Percentiles rank a stretch among this genome's conserved stretches.
phyloP scores from a whole-genome alignment of 35 echinoderm and acorn worm genomes.

The Apostichopus californicus region DNA sequence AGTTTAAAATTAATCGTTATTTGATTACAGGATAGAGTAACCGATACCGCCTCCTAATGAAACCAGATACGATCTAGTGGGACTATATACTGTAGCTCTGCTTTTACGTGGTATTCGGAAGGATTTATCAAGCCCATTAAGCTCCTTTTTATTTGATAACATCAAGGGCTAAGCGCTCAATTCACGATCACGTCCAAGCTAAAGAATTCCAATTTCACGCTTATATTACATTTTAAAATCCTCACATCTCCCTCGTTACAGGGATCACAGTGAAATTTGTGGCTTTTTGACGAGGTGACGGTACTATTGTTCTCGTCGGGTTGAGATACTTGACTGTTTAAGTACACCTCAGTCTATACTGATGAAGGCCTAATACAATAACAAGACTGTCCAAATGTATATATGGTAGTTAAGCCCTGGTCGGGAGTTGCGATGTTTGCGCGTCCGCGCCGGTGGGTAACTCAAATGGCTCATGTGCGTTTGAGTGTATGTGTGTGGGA shows the following conservation, averaged over 20 bases:
- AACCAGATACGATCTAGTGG: neutral
- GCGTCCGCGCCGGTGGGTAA: too few species aligned
- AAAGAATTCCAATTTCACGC: constrained; percentile 52
- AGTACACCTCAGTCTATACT: too few species aligned
- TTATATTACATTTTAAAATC: constrained; percentile 50
- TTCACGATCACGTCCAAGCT: constrained; percentile 33
- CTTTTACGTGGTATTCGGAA: neutral
- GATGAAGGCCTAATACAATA: too few species aligned
- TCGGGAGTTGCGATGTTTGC: too few species aligned
- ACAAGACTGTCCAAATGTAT: too few species aligned
- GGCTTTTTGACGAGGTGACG: constrained; percentile 35
- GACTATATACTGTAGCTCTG: too few species aligned
- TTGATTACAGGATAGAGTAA: constrained; percentile 33
- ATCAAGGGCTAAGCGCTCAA: constrained; percentile 34
- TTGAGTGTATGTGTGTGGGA: too few species aligned
- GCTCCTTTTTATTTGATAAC: constrained; percentile 24
- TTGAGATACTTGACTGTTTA: neutral
- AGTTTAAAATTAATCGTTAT: constrained; percentile 20
- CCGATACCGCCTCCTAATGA: constrained; percentile 8
- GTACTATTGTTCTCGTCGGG: constrained; percentile 13
- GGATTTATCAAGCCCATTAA: neutral
- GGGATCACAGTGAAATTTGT: neutral
- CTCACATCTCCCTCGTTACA: constrained; percentile 25
- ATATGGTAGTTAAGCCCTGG: too few species aligned
- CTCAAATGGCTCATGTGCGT: too few species aligned